phyloP scores from a whole-genome alignment of 2,888 invertebrate genomes.

The Aelia acuminata region DNA sequence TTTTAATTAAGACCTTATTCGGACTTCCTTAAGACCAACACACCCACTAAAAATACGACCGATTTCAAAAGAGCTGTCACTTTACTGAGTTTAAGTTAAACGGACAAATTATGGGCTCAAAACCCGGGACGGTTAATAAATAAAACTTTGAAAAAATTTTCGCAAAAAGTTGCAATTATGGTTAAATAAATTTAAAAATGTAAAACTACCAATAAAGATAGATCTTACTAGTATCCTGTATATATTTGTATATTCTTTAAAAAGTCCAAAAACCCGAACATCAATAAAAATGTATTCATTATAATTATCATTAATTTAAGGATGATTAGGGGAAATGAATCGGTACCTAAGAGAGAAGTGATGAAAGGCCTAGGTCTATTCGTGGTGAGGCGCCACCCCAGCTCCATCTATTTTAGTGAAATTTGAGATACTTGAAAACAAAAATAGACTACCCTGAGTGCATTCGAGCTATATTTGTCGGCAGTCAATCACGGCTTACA shows the following conservation, averaged over 20 bases:
- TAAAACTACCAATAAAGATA: no score
- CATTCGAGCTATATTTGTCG: constrained; percentile 40
- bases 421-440: constrained; percentile 48
- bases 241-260: no score
- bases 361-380: constrained; percentile 16
- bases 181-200: no score
- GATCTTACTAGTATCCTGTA: no score
- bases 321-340: neutral
- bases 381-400: constrained; percentile 25
- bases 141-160: no score
- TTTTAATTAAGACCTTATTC: neutral
- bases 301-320: neutral
- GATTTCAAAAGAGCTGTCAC: neutral
- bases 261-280: no score
- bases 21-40: neutral
- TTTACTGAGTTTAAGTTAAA: no score
- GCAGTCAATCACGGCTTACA: constrained; percentile 6
- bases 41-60: neutral
- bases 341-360: neutral
- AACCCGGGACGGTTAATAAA: no score
- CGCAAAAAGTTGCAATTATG: no score
- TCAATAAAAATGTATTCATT: no score
- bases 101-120: no score
- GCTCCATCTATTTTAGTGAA: constrained; percentile 45
- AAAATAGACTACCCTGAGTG: constrained; percentile 40